Conservation (phyloP, 1,140 invertebrate species). For the Zeugodacus cucurbitae region DNA sequence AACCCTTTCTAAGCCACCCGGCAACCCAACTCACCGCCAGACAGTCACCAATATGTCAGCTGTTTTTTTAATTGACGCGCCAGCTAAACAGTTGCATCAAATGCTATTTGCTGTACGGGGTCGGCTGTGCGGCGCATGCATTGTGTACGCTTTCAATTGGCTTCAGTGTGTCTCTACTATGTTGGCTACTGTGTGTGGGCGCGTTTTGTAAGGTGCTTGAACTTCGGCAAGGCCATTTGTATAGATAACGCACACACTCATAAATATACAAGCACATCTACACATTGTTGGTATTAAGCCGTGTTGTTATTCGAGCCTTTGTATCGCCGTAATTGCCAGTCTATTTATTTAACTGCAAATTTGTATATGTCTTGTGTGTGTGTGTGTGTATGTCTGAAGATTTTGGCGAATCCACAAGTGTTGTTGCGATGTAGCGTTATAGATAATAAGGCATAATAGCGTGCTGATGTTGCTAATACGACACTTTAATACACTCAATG, state of each 20-base stretch:
- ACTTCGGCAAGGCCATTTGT: conserved; percentile 17
- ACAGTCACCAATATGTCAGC: not conserved
- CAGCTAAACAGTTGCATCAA: not conserved
- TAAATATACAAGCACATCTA: not conserved
- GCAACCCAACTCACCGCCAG: not conserved
- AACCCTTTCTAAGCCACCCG: not conserved
- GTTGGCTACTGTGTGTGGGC: not conserved
- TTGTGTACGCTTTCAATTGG: not conserved
- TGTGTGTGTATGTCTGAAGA: not conserved
- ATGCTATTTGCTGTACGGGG: not conserved
- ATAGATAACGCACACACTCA: not conserved
- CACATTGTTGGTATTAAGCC: not conserved
- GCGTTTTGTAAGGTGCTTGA: not conserved
- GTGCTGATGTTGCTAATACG: not conserved
- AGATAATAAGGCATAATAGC: not conserved
- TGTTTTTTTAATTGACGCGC: not conserved
- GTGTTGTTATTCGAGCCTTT: not conserved
- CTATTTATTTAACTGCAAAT: not conserved
- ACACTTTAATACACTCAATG: not conserved
- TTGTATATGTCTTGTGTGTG: not conserved
- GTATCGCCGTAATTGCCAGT: not conserved
- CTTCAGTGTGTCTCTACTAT: not conserved
- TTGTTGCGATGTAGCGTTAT: not conserved
- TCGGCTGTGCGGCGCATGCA: not conserved
- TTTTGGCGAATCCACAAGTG: not conserved